Conservation (phyloP, 2,113 vertebrate species). For the Pachycephala philippinensis region DNA sequence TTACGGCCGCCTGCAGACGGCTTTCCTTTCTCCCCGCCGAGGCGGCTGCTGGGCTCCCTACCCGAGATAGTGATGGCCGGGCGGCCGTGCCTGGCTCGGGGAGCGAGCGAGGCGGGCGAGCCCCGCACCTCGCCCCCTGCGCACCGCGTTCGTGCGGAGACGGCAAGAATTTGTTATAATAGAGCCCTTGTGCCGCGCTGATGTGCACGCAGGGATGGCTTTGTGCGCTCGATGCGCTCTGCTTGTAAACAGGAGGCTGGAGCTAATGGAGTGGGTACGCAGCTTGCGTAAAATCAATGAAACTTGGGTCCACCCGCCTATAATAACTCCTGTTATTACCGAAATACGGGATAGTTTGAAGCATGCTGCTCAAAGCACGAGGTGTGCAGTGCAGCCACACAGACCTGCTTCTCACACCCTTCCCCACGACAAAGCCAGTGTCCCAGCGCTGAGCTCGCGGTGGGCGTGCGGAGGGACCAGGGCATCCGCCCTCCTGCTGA, state of each 20-base stretch:
- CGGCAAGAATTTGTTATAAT: fast-evolving
- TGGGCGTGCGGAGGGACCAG: background rate
- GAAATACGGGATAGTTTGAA: fast-evolving
- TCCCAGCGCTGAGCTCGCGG: background rate
- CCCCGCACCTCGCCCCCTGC: fast-evolving
- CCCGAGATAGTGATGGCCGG: background rate
- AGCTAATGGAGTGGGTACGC: background rate
- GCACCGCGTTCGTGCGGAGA: fast-evolving
- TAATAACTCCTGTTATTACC: fast-evolving
- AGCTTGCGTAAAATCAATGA: background rate
- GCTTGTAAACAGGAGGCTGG: background rate
- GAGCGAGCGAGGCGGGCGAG: background rate
- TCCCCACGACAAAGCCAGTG: fast-evolving
- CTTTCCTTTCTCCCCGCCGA: background rate
- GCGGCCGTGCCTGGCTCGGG: background rate
- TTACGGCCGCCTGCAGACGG: background rate
- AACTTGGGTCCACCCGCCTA: too few relatives aligned
- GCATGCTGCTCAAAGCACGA: fast-evolving
- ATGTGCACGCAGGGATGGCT: fast-evolving
- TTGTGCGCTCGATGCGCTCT: fast-evolving
- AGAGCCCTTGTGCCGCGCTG: background rate
- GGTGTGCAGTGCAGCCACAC: background rate
- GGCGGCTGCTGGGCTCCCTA: background rate
- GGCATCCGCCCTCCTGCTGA: fast-evolving
- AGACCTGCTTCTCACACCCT: fast-evolving